Base-by-base conservation (phyloP, 2,888 invertebrate genomes). In the Archips xylosteana region DNA sequence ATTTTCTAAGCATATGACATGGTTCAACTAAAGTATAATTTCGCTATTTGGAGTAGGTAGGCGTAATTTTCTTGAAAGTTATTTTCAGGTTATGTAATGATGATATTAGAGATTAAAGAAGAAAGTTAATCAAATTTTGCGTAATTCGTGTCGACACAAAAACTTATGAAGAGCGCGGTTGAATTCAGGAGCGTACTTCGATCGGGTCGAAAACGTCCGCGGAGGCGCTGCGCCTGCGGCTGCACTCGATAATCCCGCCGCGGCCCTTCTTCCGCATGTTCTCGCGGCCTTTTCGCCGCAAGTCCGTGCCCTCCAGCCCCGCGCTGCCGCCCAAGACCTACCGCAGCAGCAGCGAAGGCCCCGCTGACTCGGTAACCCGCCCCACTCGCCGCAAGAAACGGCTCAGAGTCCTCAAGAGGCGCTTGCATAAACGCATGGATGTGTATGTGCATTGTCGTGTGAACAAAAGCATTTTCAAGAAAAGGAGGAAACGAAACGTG, bases 271-370 rank as follows among this genome's bases (percentile, higher is more conserved):
- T 96, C 87, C 95, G 95, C 88, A 91, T 96, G 84, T 95, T 96
- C 80, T 94, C 95, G 78, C 95, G 96, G 82, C 96, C 96, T 57
- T 96, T 96, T 88, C 94, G 96, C 77, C 95, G 96, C 89, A 96
- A 96, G 89, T 96, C 96, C 51, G 96, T 95, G 39, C 96, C 96
- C 6, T 95, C 96, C 75, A 96, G 96, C 78, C 96, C 96, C 2
- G 95, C 96, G 60, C 91, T 96, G 70, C 95, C 96, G 4, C 95
- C 95, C 63, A 95, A 95, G 83, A 91, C 91, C 3, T 91, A 86
- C 80, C 81, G 95, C 66, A 92, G 94, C 80, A 93, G 94, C 88
- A 94, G 94, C 84, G 95, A 94, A 76, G 94, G 94, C 75, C 95
- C 95, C 13, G 79, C 88, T 54, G 93, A 94, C 79, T 86, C 90